Conservation (phyloP, 2,797 vertebrate genomes). For the Bradypodion ventrale region DNA sequence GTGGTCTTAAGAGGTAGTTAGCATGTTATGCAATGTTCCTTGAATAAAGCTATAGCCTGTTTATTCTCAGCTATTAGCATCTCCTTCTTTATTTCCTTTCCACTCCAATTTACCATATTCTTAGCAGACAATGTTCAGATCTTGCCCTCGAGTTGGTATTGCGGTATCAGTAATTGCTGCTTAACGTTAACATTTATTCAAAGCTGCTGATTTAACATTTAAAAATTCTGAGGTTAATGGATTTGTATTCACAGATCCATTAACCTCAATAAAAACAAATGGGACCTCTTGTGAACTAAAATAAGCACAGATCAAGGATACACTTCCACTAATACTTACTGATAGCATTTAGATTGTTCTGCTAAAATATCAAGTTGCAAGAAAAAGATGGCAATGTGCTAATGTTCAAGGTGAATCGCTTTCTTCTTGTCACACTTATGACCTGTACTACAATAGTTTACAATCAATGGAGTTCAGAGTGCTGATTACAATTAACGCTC, state of each 20-base stretch:
- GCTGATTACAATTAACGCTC: conserved; percentile 62
- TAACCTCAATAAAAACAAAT: conserved; percentile 85
- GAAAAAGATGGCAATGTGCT: conserved; percentile 69
- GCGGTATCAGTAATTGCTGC: conserved; percentile 78
- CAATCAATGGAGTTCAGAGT: conserved; percentile 60
- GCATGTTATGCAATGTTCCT: background rate
- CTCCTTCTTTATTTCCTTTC: conserved; percentile 55
- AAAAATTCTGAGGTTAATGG: conserved; percentile 83
- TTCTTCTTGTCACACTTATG: conserved; percentile 56
- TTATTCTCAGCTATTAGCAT: background rate
- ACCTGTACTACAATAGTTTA: conserved; percentile 65
- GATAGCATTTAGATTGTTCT: conserved; percentile 76
- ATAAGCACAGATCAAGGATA: conserved; percentile 79
- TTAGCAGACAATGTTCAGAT: conserved; percentile 71
- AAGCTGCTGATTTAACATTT: conserved; percentile 85
- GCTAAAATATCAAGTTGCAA: conserved; percentile 78
- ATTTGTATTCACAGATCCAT: conserved; percentile 78
- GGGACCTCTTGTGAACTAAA: conserved; percentile 82
- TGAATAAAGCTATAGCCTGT: conserved; percentile 5
- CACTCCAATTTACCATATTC: conserved; percentile 71
- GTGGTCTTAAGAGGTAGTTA: too few relatives aligned
- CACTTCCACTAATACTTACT: conserved; percentile 74
- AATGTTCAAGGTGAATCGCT: conserved; percentile 78
- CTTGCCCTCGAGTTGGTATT: conserved; percentile 79
- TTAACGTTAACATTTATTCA: conserved; percentile 82